Base-by-base conservation (phyloP, 2,113 vertebrate genomes). In the Paradisaea rubra region DNA sequence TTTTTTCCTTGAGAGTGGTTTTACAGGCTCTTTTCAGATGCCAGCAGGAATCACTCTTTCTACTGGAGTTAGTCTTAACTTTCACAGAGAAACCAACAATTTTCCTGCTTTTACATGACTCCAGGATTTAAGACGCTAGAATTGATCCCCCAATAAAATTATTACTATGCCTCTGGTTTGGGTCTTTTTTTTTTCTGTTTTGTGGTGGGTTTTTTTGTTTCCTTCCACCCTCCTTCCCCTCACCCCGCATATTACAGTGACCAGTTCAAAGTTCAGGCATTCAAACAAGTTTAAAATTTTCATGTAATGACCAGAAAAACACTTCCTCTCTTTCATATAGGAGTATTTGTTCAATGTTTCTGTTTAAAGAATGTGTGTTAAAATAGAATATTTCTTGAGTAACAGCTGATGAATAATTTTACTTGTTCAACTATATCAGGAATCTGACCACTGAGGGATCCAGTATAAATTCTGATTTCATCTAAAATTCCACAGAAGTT, bases 401-500 rank as follows among this genome's bases (percentile, higher is more conserved):
- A 89, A 83, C 27, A 74, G 30, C 19, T 49, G 74, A n/a, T 82
- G 70, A 87, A 91, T 88, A 79, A 65, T 86, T 92, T 91, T 41
- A 61, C 28, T 92, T 85, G 10, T 90, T 86, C 52, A 91, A 28
- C 53, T 81, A 6, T 77, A 68, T 66, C 20, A 73, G 27, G 44
- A 69, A 84, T 90, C 31, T 47, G n/a, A 10, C 23, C 66, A 41
- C n/a, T 54, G 65, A 66, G 41, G 69, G 15, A 82, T 78, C 54
- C 44, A 89, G 21, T 85, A 63, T 74, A 92, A 94, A 94, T 93
- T 93, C 41, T 70, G 70, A 88, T 87, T 86, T 66, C 88, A 77
- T 80, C 45, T 44, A 78, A 80, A 94, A 86, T 92, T 92, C 53
- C 44, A 39, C 50, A 53, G 33, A 57, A 19, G 6, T 94, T 89